These are phyloP conservation scores for Ischnus inquisitorius DNA, from an alignment of 2,888 invertebrate species.

Conservation along the genomic window DNA sequence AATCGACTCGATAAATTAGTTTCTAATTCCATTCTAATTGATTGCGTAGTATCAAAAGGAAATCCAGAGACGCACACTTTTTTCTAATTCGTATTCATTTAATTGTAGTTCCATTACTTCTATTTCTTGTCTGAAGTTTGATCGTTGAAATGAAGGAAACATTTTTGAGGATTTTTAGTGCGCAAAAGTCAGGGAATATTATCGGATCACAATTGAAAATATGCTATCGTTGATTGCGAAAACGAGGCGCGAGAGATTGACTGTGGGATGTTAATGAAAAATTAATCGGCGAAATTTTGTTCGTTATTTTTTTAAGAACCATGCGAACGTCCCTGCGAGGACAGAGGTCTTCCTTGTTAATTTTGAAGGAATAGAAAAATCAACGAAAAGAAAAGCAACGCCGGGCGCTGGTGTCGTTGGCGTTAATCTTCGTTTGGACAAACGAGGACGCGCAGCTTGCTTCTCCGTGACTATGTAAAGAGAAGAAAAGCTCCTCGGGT, in stretches of 20 bases:
- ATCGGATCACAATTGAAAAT: too few relatives aligned
- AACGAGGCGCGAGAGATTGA: too few relatives aligned
- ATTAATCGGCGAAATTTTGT: not conserved
- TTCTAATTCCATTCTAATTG: not conserved
- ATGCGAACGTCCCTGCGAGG: not conserved
- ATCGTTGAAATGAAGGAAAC: too few relatives aligned
- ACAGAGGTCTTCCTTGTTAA: not conserved
- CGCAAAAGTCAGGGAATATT: too few relatives aligned
- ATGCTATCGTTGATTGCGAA: too few relatives aligned
- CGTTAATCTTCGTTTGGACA: conserved; percentile 29
- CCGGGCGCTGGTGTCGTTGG: conserved; percentile 1
- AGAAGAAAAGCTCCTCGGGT: conserved; percentile 17
- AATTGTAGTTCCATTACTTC: too few relatives aligned
- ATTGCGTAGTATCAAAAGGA: too few relatives aligned
- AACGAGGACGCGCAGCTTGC: not conserved
- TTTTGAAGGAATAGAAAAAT: not conserved
- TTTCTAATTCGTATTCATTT: too few relatives aligned
- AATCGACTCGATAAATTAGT: not conserved
- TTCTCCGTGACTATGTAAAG: not conserved
- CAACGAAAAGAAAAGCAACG: not conserved
- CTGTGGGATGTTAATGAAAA: not conserved
- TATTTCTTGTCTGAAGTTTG: too few relatives aligned
- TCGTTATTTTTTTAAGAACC: not conserved
- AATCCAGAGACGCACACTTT: too few relatives aligned
- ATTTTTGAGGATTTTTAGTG: too few relatives aligned